phyloP scores from a whole-genome alignment of 2,113 vertebrate genomes.

The Mesitornis unicolor region DNA sequence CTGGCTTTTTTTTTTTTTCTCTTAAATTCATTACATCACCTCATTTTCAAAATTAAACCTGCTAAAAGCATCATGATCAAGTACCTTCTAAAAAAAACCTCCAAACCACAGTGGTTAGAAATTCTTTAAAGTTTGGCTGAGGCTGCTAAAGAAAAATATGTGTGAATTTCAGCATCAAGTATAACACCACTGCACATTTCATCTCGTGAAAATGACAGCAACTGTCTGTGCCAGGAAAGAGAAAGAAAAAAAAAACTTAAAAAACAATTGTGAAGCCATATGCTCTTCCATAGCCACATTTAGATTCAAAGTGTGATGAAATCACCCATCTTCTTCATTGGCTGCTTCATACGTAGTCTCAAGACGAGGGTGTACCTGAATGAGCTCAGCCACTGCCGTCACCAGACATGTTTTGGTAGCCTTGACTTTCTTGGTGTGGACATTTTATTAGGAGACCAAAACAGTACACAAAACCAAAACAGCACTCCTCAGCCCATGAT shows the following conservation, averaged over 20 bases:
- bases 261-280: background rate
- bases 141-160: background rate
- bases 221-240: background rate
- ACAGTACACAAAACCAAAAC: background rate
- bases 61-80: background rate
- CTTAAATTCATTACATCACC: background rate
- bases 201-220: slow-evolving; percentile 12
- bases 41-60: slow-evolving; percentile 29
- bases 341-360: background rate
- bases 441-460: fast-evolving
- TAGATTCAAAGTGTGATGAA: background rate
- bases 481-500: fast-evolving
- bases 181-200: background rate
- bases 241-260: background rate
- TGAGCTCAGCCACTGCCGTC: background rate
- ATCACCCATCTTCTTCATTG: background rate
- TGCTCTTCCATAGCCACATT: background rate
- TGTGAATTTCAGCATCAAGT: slow-evolving; percentile 1
- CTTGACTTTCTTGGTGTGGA: background rate
- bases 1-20: too few species aligned
- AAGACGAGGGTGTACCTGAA: background rate
- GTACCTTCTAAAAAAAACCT: background rate
- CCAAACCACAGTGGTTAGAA: background rate
- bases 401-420: background rate
- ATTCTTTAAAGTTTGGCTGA: slow-evolving; percentile 18